Evolutionary conservation across 2,888 invertebrate species (phyloP), one percentile per base, ranked within the genome.

Genomic region (Plusia festucae): DNA sequence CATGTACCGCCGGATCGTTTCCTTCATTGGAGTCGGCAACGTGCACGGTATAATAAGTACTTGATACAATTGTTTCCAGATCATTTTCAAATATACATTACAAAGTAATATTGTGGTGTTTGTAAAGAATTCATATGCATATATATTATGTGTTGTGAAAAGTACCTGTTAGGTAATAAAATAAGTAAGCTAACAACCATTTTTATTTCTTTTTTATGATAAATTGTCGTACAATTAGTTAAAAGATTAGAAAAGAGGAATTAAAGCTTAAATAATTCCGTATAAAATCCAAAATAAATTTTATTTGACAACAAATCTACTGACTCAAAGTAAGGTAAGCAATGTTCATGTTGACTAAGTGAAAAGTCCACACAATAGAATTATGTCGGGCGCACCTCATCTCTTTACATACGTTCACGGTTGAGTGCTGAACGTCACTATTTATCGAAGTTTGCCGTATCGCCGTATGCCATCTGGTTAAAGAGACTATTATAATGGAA

Each of bases 41-140:
- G 78, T 73, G 80, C 74, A 55, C 59, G 6, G 78, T 70, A 79
- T 78, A 79, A 65, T 78, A 77, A 78, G 56, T 60, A 65, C 60
- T 57, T 61, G 72, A 52, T 46, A 68, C 78, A 73, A 73, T 78
- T 77, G 78, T 61, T 73, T 65, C 73, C 72, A 78, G 74, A 60
- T 65, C 78, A 73, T 78, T 64, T 52, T 68, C 52, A 73, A 30
- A 72, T 72, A 56, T 52, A n/a, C 11, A 15, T 22, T 53, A 22
- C n/a, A 32, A n/a, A 15, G 20, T 20, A 40, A 15, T 20, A 49
- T 49, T 9, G 46, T 49, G 8, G 16, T 49, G 8, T 11, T 20
- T 18, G n/a, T 40, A 40, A n/a, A n/a, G n/a, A 5, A n/a, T n/a
- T n/a, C 40, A 15, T 15, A n/a, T n/a, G n/a, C n/a, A n/a, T n/a